Conservation (phyloP, 2,113 vertebrate species). For the Oncorhynchus mykiss region DNA sequence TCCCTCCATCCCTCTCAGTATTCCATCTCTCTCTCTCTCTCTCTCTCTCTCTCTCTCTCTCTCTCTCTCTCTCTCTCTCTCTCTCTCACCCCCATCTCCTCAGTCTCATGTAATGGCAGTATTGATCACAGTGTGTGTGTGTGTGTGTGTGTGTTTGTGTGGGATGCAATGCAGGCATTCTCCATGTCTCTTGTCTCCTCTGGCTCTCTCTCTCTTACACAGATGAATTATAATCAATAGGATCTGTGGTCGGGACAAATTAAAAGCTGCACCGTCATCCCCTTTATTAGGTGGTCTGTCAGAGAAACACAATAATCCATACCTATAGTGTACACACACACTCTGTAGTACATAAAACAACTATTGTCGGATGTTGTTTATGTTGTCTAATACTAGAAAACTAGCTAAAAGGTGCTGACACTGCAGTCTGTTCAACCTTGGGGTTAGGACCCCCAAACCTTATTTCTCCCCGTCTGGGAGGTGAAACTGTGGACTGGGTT, state of each 20-base stretch:
- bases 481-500: no score
- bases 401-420: no score
- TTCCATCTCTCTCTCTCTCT: background rate
- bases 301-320: background rate
- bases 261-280: constrained; percentile 39
- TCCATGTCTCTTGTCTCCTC: background rate
- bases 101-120: background rate
- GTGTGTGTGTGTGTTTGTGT: no score
- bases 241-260: constrained; percentile 42
- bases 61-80: background rate
- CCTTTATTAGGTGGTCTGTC: constrained; percentile 25
- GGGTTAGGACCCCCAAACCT: no score
- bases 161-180: background rate
- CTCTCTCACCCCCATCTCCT: no score
- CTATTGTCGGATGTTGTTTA: no score
- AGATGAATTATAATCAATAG: constrained; percentile 65
- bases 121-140: background rate
- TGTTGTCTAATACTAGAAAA: no score
- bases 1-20: no score
- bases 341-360: no score
- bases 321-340: no score
- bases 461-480: no score
- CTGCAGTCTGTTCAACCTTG: no score
- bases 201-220: background rate
- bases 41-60: background rate